Evolutionary conservation across 1,140 invertebrate genomes (phyloP).

Genomic region (Acromyrmex charruanus): DNA sequence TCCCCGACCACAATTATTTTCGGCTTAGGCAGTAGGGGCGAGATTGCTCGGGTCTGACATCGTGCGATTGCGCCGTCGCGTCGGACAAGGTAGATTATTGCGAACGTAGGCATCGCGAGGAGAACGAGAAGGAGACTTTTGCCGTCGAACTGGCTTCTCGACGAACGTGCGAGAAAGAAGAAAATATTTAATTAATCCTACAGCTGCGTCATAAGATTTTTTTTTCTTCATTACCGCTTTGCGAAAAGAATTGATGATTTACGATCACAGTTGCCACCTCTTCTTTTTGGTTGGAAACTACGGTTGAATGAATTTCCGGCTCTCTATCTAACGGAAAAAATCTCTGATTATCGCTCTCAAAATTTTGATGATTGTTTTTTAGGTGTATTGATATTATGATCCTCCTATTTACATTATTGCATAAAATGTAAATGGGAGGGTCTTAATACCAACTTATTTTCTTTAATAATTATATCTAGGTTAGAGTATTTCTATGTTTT

Average conservation of each 20-base stretch:
- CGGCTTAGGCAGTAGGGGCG: conserved; percentile 73
- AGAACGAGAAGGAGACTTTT: neutral
- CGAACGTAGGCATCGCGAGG: conserved; percentile 21
- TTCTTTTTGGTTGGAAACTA: too few species aligned
- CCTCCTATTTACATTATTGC: too few species aligned
- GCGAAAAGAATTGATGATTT: neutral
- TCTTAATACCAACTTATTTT: too few species aligned
- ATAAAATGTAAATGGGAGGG: too few species aligned
- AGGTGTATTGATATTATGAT: too few species aligned
- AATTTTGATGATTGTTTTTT: too few species aligned
- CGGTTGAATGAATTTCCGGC: too few species aligned
- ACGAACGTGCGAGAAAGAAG: neutral
- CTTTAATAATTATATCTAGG: too few species aligned
- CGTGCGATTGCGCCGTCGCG: conserved; percentile 20
- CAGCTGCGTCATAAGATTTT: conserved; percentile 15
- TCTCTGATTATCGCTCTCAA: too few species aligned
- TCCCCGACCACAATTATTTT: conserved; percentile 80
- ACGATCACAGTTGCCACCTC: neutral
- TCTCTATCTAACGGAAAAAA: too few species aligned
- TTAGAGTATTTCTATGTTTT: too few species aligned
- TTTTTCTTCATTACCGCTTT: neutral
- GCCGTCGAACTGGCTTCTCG: too few species aligned
- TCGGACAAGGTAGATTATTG: conserved; percentile 51
- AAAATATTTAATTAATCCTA: conserved; percentile 35
- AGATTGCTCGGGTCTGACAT: conserved; percentile 66